These are phyloP conservation scores for Anseranas semipalmata DNA, from an alignment of 2,113 vertebrate species.

Conservation along the genomic window DNA sequence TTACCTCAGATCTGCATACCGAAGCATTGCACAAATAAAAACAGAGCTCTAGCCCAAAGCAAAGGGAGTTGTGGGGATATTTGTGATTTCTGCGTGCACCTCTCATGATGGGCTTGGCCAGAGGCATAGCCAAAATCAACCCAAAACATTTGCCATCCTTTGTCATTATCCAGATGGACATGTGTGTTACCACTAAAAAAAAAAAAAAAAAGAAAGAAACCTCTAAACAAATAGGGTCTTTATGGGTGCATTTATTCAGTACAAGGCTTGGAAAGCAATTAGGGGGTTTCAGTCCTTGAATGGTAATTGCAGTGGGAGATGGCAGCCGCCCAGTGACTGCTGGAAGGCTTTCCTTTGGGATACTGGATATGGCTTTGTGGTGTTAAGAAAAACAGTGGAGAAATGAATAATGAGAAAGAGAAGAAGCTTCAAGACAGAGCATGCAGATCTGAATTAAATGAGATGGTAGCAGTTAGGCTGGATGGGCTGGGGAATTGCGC, in stretches of 20 bases:
- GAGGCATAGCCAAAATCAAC: not conserved
- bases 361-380: not conserved
- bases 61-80: not conserved
- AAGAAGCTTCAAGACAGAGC: not conserved
- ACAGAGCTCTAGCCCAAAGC: not conserved
- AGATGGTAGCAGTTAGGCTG: not conserved
- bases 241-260: not conserved
- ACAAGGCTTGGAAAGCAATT: not conserved
- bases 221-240: not conserved
- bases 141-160: not conserved
- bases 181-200: not conserved
- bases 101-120: not conserved
- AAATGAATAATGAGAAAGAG: not conserved
- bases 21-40: slow-evolving; percentile 17
- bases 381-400: not conserved
- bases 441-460: not conserved
- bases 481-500: not conserved
- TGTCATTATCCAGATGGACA: not conserved
- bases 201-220: not conserved
- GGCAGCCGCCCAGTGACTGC: not conserved
- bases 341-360: not conserved
- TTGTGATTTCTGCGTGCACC: not conserved
- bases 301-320: not conserved
- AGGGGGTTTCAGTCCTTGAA: not conserved
- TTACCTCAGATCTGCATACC: slow-evolving; percentile 3